These are phyloP conservation scores for Hypsibius dujardini DNA, from an alignment of 1,140 invertebrate species.

Conservation along the genomic window DNA sequence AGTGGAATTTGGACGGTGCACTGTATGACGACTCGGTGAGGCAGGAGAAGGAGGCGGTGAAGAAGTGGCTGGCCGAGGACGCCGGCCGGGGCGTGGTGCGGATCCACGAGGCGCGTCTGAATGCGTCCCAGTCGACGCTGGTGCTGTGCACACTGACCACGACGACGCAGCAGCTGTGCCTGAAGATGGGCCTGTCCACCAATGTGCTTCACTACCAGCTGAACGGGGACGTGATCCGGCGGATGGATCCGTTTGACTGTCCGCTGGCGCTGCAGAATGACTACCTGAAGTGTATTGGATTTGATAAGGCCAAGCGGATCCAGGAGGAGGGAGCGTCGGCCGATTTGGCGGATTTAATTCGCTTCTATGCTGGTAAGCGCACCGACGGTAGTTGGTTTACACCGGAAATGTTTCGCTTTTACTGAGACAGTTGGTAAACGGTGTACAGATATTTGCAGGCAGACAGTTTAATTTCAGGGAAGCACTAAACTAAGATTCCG, in stretches of 20 bases:
- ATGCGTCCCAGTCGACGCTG: slow-evolving; percentile 25
- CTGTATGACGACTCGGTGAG: background rate
- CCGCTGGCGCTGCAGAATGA: slow-evolving; percentile 33
- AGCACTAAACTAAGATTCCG: no score
- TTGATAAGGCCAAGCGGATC: slow-evolving; percentile 29
- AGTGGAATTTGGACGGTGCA: background rate
- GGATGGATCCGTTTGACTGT: slow-evolving; percentile 32
- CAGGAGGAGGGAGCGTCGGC: slow-evolving; percentile 30
- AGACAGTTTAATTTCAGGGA: no score
- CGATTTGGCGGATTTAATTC: slow-evolving; percentile 30
- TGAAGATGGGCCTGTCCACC: slow-evolving; percentile 26
- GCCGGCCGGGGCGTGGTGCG: slow-evolving; percentile 31
- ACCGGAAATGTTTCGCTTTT: no score
- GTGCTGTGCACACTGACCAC: slow-evolving; percentile 31
- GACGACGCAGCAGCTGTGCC: slow-evolving; percentile 31
- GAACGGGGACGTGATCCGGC: slow-evolving; percentile 32
- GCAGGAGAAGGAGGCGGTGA: slow-evolving; percentile 21
- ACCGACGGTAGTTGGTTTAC: background rate
- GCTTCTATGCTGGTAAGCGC: slow-evolving; percentile 32
- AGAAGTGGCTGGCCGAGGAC: slow-evolving; percentile 30
- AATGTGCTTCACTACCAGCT: slow-evolving; percentile 33
- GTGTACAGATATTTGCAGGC: no score
- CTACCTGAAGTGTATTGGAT: slow-evolving; percentile 30
- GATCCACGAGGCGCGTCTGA: slow-evolving; percentile 26
- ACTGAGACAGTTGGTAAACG: no score